Base-by-base conservation (phyloP, 2,888 invertebrate genomes). In the Lutraria lutraria region DNA sequence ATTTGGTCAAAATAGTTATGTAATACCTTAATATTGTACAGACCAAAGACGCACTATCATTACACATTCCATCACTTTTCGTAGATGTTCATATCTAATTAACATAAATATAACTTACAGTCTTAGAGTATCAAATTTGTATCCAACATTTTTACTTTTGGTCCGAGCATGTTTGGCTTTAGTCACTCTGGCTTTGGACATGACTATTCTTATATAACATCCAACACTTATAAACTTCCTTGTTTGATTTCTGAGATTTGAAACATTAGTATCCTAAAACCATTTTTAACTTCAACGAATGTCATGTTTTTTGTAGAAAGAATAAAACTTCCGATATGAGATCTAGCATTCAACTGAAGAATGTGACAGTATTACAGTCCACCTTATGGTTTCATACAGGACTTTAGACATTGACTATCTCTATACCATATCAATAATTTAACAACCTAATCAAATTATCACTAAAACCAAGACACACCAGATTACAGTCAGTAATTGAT, bases 401-500 rank as follows among this genome's bases (percentile, higher is more conserved):
- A 86, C 86, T 86, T 86, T 86, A 86, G 86, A 85, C 79, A 81
- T 53, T 76, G 29, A 81, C 80, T 86, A 86, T 86, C 86, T 86
- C 15, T 72, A 15, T n/a, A 52, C 54, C 34, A 83, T 88, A 88
- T 88, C 87, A 88, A 88, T 88, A 88, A 76, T 83, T 56, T 80
- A 87, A 68, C 87, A 63, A 82, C 72, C 43, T 88, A 88, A 88
- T 84, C 79, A 83, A 83, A 63, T 88, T 88, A 88, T 88, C 87
- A 88, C 80, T 60, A 83, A 82, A 83, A 83, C 56, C 25, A 79
- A 83, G 76, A 16, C 25, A 76, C 60, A 80, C 29, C 34, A 31
- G 53, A 72, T 43, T 83, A 87, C 72, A 54, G 13, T 29, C 72
- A 15, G 87, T 88, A 88, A 88, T 84, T 60, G 79, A 87, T 79